phyloP scores from a whole-genome alignment of 37 sponge, comb jelly and placozoan genomes.

The Eunapius fragilis region DNA sequence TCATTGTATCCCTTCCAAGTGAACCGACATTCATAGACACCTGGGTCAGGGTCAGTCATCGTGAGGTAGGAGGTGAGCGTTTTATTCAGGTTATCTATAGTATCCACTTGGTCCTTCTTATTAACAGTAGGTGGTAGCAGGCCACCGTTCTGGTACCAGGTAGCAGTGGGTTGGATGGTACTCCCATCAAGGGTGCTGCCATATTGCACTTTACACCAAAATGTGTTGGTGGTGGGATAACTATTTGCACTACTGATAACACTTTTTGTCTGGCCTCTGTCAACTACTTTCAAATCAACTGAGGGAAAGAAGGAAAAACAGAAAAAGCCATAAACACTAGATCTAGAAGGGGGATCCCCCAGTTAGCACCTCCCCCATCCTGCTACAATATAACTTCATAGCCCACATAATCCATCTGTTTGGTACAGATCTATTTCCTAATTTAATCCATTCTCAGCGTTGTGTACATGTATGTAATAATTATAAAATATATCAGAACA shows the following conservation, averaged over 20 bases:
- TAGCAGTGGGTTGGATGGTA: neutral
- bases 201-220: neutral
- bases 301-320: neutral
- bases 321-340: too few relatives aligned
- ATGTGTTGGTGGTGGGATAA: neutral
- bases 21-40: neutral
- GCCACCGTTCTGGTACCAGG: neutral
- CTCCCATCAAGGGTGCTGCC: neutral
- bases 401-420: too few relatives aligned
- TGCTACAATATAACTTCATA: too few relatives aligned
- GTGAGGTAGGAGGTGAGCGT: neutral
- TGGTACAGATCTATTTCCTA: too few relatives aligned
- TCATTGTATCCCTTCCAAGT: neutral
- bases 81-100: neutral
- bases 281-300: neutral
- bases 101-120: too few relatives aligned
- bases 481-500: too few relatives aligned
- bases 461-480: too few relatives aligned
- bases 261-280: neutral
- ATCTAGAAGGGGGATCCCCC: too few relatives aligned
- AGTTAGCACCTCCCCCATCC: too few relatives aligned
- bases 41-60: neutral
- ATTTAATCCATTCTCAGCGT: too few relatives aligned
- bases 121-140: neutral
- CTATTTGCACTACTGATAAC: neutral